phyloP scores from a whole-genome alignment of 2,888 invertebrate genomes.

The Cheilosia urbana region DNA sequence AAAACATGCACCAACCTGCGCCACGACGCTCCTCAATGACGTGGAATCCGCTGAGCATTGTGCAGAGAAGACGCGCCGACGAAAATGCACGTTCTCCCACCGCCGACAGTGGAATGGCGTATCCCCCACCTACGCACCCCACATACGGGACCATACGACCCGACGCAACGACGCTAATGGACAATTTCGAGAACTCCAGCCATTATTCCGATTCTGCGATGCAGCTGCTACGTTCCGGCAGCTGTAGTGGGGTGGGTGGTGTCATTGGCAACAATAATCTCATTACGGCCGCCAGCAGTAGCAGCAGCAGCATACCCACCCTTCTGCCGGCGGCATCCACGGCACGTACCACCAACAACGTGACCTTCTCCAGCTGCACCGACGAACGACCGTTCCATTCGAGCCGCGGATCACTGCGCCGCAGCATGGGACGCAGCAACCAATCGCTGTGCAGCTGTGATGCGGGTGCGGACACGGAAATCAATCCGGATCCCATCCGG shows the following conservation, averaged over 20 bases:
- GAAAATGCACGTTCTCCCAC: conserved; percentile 65
- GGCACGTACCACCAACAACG: conserved; percentile 78
- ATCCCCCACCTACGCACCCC: conserved; percentile 64
- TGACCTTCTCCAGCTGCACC: conserved; percentile 82
- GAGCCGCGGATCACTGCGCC: conserved; percentile 81
- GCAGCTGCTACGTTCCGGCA: conserved; percentile 78
- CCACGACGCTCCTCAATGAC: conserved; percentile 65
- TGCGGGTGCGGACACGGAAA: conserved; percentile 82
- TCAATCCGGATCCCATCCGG: conserved; percentile 82
- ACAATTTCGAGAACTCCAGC: conserved; percentile 79
- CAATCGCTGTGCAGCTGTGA: conserved; percentile 84
- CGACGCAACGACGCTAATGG: conserved; percentile 76
- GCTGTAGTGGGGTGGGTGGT: conserved; percentile 77
- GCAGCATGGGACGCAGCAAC: conserved; percentile 83
- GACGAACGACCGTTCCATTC: conserved; percentile 78
- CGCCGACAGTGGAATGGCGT: conserved; percentile 48
- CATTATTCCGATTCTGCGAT: conserved; percentile 80
- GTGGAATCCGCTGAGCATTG: conserved; percentile 66
- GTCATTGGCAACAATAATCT: conserved; percentile 76
- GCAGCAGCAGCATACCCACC: conserved; percentile 76
- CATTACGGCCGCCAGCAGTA: conserved; percentile 64
- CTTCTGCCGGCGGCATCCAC: conserved; percentile 65
- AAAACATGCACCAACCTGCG: conserved; percentile 55
- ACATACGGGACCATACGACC: conserved; percentile 77
- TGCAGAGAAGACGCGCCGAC: conserved; percentile 56